Conservation (phyloP, 2,113 vertebrate species). For the Macaca mulatta region DNA sequence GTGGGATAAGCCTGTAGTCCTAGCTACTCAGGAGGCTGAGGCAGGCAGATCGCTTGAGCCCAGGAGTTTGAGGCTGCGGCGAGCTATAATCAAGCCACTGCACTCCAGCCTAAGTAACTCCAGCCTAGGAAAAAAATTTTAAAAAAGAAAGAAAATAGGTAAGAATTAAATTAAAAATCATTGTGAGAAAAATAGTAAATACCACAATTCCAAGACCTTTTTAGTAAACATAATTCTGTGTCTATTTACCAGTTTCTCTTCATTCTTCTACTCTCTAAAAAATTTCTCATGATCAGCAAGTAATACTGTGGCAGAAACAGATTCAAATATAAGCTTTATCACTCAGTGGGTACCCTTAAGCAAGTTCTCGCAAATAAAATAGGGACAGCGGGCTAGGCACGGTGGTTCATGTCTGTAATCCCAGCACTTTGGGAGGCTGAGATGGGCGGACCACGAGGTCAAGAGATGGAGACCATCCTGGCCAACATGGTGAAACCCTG, state of each 20-base stretch:
- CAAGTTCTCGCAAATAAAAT: conserved; percentile 5
- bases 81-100: too few relatives aligned
- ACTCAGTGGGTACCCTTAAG: neutral
- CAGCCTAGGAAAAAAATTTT: too few relatives aligned
- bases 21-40: too few relatives aligned
- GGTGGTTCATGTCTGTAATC: too few relatives aligned
- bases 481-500: too few relatives aligned
- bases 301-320: neutral
- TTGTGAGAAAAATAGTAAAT: conserved; percentile 9
- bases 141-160: neutral
- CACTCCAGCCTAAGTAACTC: too few relatives aligned
- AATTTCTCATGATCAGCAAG: neutral
- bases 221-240: neutral
- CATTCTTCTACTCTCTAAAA: conserved; percentile 7
- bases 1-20: too few relatives aligned
- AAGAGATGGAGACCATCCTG: too few relatives aligned
- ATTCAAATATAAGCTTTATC: neutral
- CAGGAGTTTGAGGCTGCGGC: too few relatives aligned
- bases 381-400: neutral
- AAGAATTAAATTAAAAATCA: conserved; percentile 8
- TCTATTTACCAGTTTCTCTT: neutral
- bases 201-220: neutral
- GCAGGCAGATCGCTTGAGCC: too few relatives aligned
- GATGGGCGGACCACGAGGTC: too few relatives aligned
- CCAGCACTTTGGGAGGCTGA: too few relatives aligned